These are phyloP conservation scores for human DNA, from an alignment of 2,113 vertebrate genomes.

Conservation along the genomic window GRCh38 chr1:226986501-226987000, in stretches of 20 bases:
- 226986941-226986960: constrained; percentile 30
- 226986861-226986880: not conserved
- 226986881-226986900: constrained; percentile 18
- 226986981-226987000: not conserved
- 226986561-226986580: constrained; percentile 97
- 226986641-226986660: constrained; percentile 98
- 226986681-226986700: constrained; percentile 92
- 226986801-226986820: not conserved
- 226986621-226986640: constrained; percentile 99
- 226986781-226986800: constrained; percentile 52
- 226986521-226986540: constrained; percentile 93
- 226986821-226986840: not conserved
- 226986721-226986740: constrained; percentile 73
- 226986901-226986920: not conserved
- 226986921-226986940: not conserved
- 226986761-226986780: not conserved
- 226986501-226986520: constrained; percentile 91
- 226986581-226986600: constrained; percentile 94
- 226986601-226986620: constrained; percentile 97
- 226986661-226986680: constrained; percentile 92
- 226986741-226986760: constrained; percentile 36
- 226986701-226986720: constrained; percentile 91
- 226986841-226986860: not conserved
- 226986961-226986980: constrained; percentile 54
- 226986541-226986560: constrained; percentile 95